Evolutionary conservation across 2,797 vertebrate genomes (phyloP).

Genomic region (Numenius phaeopus): DNA sequence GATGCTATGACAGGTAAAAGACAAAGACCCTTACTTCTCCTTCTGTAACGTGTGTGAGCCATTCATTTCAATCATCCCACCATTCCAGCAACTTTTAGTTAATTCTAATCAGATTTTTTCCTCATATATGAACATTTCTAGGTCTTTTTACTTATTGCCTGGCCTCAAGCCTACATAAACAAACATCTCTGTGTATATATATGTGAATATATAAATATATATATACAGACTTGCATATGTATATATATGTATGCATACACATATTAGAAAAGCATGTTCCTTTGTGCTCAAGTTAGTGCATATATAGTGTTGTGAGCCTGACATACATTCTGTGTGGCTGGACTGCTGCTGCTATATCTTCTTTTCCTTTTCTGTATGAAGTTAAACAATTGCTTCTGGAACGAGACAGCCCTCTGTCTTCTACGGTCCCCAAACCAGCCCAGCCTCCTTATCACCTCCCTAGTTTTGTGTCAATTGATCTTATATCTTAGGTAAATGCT

Average conservation of each 20-base stretch:
- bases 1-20: background rate
- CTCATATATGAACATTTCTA: background rate
- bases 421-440: background rate
- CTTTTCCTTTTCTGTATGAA: background rate
- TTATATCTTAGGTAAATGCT: background rate
- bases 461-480: background rate
- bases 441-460: background rate
- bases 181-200: too few species aligned
- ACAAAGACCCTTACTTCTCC: background rate
- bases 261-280: background rate
- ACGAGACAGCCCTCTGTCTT: background rate
- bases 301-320: background rate
- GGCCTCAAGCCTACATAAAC: background rate
- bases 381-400: background rate
- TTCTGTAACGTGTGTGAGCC: background rate
- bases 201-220: background rate
- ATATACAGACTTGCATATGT: rapidly evolving
- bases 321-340: rapidly evolving
- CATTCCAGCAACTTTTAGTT: background rate
- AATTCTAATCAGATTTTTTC: background rate
- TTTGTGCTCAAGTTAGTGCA: background rate
- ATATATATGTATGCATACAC: background rate
- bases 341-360: background rate
- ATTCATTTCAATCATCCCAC: background rate
- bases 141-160: background rate